These are phyloP conservation scores for Helarctos malayanus DNA, from an alignment of 2,797 vertebrate species.

Conservation along the genomic window DNA sequence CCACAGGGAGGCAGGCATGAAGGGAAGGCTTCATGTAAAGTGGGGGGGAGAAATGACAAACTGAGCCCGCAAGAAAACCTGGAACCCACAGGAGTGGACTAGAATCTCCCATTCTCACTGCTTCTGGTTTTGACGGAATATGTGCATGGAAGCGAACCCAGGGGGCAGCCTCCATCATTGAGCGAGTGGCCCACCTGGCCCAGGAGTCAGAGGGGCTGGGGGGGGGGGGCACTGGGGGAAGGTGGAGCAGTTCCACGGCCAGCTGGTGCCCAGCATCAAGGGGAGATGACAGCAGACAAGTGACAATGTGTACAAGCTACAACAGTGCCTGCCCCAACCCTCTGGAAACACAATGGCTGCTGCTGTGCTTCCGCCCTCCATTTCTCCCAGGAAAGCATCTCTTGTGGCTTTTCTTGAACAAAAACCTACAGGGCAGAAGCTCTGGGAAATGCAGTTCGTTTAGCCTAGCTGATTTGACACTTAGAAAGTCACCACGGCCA, in stretches of 20 bases:
- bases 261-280: background rate
- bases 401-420: background rate
- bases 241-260: background rate
- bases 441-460: conserved; percentile 9
- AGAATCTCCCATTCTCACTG: background rate
- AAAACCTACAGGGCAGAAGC: background rate
- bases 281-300: background rate
- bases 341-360: background rate
- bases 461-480: background rate
- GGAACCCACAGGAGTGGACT: background rate
- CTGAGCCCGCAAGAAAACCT: background rate
- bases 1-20: background rate
- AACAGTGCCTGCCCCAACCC: background rate
- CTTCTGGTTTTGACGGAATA: background rate
- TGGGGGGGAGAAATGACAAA: background rate
- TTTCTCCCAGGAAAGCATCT: background rate
- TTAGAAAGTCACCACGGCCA: background rate
- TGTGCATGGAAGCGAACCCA: background rate
- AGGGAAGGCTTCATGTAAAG: background rate
- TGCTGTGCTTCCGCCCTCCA: background rate
- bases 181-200: background rate
- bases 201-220: background rate
- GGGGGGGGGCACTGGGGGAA: background rate
- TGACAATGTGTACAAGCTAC: background rate
- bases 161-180: background rate